Evolutionary conservation across 1,140 invertebrate genomes (phyloP).

Genomic region (Hyles vespertilio): DNA sequence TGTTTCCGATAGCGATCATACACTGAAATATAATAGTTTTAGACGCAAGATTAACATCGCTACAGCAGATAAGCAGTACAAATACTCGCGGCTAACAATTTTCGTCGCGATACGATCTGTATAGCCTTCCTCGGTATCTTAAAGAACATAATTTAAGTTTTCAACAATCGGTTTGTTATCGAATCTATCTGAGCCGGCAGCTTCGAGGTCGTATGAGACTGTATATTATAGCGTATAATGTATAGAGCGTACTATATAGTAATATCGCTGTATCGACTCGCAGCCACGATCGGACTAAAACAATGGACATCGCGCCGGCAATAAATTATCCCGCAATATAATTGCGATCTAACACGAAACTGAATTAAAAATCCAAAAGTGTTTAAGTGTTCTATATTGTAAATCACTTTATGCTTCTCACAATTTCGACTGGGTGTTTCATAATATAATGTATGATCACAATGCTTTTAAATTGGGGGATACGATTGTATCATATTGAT

Average conservation of each 20-base stretch:
- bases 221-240: no score
- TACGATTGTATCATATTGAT: no score
- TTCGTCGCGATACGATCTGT: constrained; percentile 26
- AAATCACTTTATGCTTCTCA: no score
- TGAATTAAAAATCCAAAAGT: not conserved
- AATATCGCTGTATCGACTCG: constrained; percentile 6
- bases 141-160: constrained; percentile 32
- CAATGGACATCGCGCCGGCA: constrained; percentile 13
- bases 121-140: constrained; percentile 33
- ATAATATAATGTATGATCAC: no score
- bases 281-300: constrained; percentile 13
- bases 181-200: constrained; percentile 18
- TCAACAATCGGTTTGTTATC: constrained; percentile 39
- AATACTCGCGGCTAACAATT: constrained; percentile 20
- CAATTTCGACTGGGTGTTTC: no score
- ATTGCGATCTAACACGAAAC: constrained; percentile 5
- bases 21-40: not conserved
- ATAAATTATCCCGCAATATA: constrained; percentile 7
- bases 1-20: not conserved
- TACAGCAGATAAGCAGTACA: constrained; percentile 16
- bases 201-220: constrained; percentile 12
- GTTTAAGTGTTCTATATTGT: no score
- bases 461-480: no score
- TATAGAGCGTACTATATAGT: constrained; percentile 1
- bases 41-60: constrained; percentile 1